Conservation (phyloP, 2,797 vertebrate species). For the Pagetopsis macropterus region DNA sequence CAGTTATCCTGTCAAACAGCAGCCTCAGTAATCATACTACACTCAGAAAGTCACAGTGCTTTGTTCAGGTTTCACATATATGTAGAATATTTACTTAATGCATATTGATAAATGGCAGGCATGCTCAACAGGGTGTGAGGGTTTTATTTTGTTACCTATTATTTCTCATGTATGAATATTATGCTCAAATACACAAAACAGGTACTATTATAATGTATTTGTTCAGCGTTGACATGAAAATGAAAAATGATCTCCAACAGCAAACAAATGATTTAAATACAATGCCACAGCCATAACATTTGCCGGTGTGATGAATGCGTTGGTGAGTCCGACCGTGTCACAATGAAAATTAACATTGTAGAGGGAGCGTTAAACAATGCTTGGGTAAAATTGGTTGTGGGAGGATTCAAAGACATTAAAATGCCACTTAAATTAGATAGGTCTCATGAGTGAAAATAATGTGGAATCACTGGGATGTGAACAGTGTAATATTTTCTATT, state of each 20-base stretch:
- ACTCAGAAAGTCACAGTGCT: not conserved
- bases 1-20: not conserved
- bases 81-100: not conserved
- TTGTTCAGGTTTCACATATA: not conserved
- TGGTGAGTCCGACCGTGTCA: conserved; percentile 48
- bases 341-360: conserved; percentile 34
- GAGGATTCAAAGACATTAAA: conserved; percentile 69
- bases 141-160: conserved; percentile 8
- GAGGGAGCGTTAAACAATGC: conserved; percentile 44
- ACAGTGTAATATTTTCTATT: conserved; percentile 74
- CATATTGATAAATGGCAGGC: not conserved
- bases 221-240: conserved; percentile 24
- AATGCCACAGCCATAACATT: conserved; percentile 28
- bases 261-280: conserved; percentile 19
- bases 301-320: conserved; percentile 47
- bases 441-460: conserved; percentile 72
- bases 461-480: conserved; percentile 72
- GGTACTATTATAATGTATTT: conserved; percentile 28
- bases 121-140: not conserved
- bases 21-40: not conserved
- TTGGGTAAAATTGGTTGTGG: conserved; percentile 68
- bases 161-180: conserved; percentile 19
- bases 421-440: conserved; percentile 64
- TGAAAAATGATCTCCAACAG: conserved; percentile 44
- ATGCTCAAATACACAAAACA: conserved; percentile 25